Percentiles rank a stretch among this genome's conserved stretches.
These are phyloP conservation scores for Apamea epomidion DNA, from an alignment of 2,888 invertebrate species.

Conservation along the genomic window DNA sequence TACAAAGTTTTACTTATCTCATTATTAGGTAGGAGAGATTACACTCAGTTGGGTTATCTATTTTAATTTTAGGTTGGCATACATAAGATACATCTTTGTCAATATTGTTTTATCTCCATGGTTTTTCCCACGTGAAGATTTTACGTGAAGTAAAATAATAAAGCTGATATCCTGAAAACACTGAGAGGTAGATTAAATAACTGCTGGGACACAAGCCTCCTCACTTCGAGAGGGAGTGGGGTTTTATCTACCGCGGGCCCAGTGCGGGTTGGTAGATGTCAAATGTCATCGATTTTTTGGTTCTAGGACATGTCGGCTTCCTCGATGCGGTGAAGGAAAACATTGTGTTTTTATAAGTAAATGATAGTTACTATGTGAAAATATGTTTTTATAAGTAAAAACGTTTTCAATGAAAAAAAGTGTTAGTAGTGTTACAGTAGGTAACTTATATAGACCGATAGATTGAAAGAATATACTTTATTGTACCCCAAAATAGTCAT, in stretches of 20 bases:
- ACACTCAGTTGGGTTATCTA: not conserved
- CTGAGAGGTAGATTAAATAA: not conserved
- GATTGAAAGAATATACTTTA: no score
- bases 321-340: no score
- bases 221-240: no score
- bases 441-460: no score
- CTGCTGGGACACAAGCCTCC: no score
- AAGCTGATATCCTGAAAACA: not conserved
- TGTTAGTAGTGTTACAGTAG: no score
- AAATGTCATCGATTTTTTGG: no score
- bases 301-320: no score
- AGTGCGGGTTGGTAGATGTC: no score
- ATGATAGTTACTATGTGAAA: not conserved
- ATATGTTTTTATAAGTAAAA: not conserved
- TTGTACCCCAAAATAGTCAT: no score
- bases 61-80: not conserved
- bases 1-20: not conserved
- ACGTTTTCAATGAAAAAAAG: not conserved
- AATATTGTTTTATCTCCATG: slow-evolving; percentile 14
- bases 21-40: not conserved
- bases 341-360: not conserved
- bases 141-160: not conserved
- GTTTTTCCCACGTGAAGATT: slow-evolving; percentile 24
- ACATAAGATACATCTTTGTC: not conserved
- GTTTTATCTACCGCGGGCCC: no score